Evolutionary conservation across 2,888 invertebrate species (phyloP).

Genomic region (Eupithecia vulgata): DNA sequence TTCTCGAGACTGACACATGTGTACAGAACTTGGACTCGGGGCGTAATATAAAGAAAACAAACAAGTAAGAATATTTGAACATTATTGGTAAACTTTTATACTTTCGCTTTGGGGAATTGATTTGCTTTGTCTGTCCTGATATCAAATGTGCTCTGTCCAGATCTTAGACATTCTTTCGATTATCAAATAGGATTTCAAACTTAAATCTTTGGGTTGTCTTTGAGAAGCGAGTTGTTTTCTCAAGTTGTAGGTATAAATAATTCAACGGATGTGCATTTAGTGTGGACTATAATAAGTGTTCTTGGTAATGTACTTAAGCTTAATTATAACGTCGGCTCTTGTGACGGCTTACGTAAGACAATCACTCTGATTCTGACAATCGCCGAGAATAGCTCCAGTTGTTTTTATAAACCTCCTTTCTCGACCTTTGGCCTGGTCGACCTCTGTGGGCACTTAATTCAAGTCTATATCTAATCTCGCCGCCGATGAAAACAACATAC

Average conservation of each 20-base stretch:
- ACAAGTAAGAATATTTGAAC: constrained; percentile 30
- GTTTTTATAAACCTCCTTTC: background rate
- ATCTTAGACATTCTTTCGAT: constrained; percentile 1
- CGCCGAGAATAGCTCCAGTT: background rate
- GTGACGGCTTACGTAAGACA: background rate
- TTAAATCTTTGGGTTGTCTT: background rate
- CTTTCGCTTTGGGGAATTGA: constrained; percentile 13
- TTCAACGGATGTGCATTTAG: background rate
- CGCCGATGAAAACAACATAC: background rate
- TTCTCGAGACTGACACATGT: constrained; percentile 11
- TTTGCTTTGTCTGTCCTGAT: constrained; percentile 15
- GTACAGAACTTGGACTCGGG: constrained; percentile 18
- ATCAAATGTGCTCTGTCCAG: background rate
- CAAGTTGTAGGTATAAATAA: background rate
- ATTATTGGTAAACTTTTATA: constrained; percentile 31
- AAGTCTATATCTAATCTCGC: background rate
- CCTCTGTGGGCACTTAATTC: background rate
- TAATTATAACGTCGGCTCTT: background rate
- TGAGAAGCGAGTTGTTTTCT: background rate
- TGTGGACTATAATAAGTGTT: background rate
- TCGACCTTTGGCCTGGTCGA: background rate
- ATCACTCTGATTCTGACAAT: constrained; percentile 4
- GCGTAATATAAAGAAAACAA: constrained; percentile 26
- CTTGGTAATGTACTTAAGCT: background rate
- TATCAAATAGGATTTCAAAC: background rate